Percentiles rank a stretch among this genome's conserved stretches.
Conservation (phyloP, 2,113 vertebrate species). For the Arvicanthis niloticus region DNA sequence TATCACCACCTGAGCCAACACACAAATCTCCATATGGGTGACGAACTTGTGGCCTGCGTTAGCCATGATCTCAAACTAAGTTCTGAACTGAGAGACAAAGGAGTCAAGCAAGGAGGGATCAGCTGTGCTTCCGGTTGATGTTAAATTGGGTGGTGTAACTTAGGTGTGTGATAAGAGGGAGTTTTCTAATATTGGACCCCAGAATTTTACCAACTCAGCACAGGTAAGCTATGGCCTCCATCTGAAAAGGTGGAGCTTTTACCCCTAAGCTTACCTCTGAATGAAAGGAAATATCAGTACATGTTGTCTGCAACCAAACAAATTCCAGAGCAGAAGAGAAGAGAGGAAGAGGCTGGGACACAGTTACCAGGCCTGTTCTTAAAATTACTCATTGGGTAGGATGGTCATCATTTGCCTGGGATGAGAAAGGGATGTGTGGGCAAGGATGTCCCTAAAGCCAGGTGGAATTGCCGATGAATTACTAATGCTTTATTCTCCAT, state of each 20-base stretch:
- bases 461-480: background rate
- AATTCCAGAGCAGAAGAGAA: background rate
- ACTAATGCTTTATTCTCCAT: background rate
- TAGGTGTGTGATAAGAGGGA: background rate
- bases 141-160: background rate
- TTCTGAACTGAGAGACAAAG: background rate
- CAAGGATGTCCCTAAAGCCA: background rate
- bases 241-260: background rate
- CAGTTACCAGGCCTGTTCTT: background rate
- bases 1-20: background rate
- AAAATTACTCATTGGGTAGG: background rate
- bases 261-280: background rate
- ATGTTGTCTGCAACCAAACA: conserved; percentile 6
- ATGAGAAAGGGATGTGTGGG: background rate
- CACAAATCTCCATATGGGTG: background rate
- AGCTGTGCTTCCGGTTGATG: background rate
- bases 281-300: background rate
- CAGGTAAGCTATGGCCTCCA: background rate
- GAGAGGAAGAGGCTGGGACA: background rate
- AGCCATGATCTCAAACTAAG: background rate
- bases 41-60: background rate
- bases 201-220: background rate
- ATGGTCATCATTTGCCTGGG: background rate
- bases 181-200: background rate
- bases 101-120: background rate